These are phyloP conservation scores for Synanthedon vespiformis DNA, from an alignment of 2,888 invertebrate species.

Conservation along the genomic window DNA sequence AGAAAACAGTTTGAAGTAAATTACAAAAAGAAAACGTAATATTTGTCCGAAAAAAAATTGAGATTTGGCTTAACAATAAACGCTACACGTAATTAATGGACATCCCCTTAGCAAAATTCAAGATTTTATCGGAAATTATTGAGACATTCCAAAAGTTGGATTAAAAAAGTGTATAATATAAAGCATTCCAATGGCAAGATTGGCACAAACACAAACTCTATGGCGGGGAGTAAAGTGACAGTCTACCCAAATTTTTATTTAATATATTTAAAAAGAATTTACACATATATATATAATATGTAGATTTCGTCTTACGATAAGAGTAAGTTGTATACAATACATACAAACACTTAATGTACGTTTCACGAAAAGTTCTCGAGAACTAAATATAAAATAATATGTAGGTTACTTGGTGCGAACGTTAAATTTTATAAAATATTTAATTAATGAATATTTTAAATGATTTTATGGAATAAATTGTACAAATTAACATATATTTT, in stretches of 20 bases:
- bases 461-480: conserved; percentile 47
- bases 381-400: conserved; percentile 35
- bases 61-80: no score
- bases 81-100: no score
- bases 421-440: conserved; percentile 56
- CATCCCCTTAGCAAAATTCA: no score
- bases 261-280: conserved; percentile 31
- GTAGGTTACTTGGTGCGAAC: conserved; percentile 68
- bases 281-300: no score
- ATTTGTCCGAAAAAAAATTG: no score
- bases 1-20: no score
- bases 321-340: no score
- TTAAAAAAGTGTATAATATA: conserved; percentile 7
- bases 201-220: conserved; percentile 29
- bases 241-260: conserved; percentile 23
- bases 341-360: conserved; percentile 42
- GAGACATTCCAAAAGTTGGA: conserved; percentile 41
- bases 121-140: conserved; percentile 19
- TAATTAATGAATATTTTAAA: conserved; percentile 36
- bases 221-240: conserved; percentile 56
- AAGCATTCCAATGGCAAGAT: conserved; percentile 32
- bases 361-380: conserved; percentile 9
- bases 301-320: no score
- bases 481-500: conserved; percentile 69
- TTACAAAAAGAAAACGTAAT: no score